Evolutionary conservation across 1,140 invertebrate species (phyloP), one percentile per base, ranked within the genome.

Genomic region (Papilio polytes): DNA sequence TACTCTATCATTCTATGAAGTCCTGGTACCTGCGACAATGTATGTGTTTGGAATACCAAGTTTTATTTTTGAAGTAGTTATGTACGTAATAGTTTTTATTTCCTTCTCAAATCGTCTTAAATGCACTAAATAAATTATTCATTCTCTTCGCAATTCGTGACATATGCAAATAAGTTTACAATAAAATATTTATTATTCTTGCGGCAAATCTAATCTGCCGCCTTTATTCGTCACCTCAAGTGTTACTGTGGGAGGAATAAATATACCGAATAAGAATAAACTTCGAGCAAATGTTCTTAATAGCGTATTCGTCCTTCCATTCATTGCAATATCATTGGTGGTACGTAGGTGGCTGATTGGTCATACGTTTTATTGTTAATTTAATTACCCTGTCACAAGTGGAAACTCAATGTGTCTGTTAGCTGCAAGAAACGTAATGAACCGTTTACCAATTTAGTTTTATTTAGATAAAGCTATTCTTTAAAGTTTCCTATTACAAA

Each of bases 241-340:
- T 63, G 22, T 22, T 26, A n/a, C 18, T 53, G 77, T 78, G 56
- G 77, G 77, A 78, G 77, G 77, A 78, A 78, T 78, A 63, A 51
- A 63, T 66, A 36, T 76, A 59, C 31, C 51, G 51, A 78, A 46
- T 12, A 18, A 13, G 56, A 78, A 78, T 36, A 59, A 41, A 78
- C 46, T 10, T 63, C 31, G 77, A 66, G 66, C 53, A 59, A 20
- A 44, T 44, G 41, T 66, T 78, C 66, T 78, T 78, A 78, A 78
- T 78, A 66, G 77, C 44, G 26, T 63, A 56, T 78, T 78, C 59
- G 77, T 78, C 77, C 77, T 78, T 78, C 77, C 13, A 78, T 78
- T 78, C 53, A 59, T 44, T 44, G 77, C 36, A 76, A 51, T 78
- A 59, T 59, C 31, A 63, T 56, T 78, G 44, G 41, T 63, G 36